These are phyloP conservation scores for Melinopterus prodromus DNA, from an alignment of 2,888 invertebrate species.

Conservation along the genomic window DNA sequence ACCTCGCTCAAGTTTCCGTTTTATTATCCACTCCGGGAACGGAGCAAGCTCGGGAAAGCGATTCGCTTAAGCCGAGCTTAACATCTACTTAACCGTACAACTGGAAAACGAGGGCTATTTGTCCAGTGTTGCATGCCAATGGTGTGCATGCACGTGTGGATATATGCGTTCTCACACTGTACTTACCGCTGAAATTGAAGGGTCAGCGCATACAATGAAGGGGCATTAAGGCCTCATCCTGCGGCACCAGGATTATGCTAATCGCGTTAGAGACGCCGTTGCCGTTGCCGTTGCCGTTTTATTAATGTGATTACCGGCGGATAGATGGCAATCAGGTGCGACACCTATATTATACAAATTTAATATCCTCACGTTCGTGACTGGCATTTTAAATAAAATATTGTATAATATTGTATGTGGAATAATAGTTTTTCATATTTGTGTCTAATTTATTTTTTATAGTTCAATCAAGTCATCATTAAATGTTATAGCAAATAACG, in stretches of 20 bases:
- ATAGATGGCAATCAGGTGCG: constrained; percentile 10
- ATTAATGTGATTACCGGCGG: constrained; percentile 18
- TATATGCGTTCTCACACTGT: constrained; percentile 21
- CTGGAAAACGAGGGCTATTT: not conserved
- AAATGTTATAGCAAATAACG: too few relatives aligned
- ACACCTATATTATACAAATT: constrained; percentile 23
- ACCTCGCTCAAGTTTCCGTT: not conserved
- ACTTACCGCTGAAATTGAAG: constrained; percentile 22
- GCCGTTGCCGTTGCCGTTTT: constrained; percentile 11
- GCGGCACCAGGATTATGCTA: constrained; percentile 7
- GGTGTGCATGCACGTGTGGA: not conserved
- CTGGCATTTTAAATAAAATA: not conserved
- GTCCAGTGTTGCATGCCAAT: constrained; percentile 4
- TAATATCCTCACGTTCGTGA: constrained; percentile 15
- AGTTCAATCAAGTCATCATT: too few relatives aligned
- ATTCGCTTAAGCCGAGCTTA: constrained; percentile 4
- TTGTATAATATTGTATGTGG: too few relatives aligned
- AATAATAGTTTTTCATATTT: too few relatives aligned
- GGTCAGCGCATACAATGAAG: constrained; percentile 4
- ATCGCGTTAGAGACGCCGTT: constrained; percentile 14
- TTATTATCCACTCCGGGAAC: not conserved
- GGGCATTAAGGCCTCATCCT: constrained; percentile 19
- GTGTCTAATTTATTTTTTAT: too few relatives aligned
- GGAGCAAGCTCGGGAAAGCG: not conserved
- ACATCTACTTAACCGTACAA: not conserved